Evolutionary conservation across 2,113 vertebrate genomes (phyloP).

Genomic region (Epinephelus lanceolatus): DNA sequence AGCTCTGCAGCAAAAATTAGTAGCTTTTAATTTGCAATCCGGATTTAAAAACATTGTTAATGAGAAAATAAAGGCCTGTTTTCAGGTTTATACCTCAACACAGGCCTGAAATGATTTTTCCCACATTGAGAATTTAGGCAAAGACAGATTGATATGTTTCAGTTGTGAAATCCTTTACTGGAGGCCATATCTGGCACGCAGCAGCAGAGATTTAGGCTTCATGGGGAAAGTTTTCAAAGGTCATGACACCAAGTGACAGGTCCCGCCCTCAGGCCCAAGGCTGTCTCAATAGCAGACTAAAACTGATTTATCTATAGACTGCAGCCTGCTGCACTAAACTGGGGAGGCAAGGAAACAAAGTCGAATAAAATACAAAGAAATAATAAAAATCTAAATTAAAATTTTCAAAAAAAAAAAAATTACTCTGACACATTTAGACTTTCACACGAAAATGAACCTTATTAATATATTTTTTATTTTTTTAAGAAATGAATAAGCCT

Average conservation of each 20-base stretch:
- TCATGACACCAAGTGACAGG: constrained; percentile 86
- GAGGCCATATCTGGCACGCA: constrained; percentile 9
- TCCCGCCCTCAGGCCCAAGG: constrained; percentile 83
- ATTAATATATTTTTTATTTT: not conserved
- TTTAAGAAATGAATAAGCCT: not conserved
- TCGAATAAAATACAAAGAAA: not conserved
- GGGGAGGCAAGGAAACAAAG: not conserved
- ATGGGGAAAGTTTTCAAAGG: constrained; percentile 81
- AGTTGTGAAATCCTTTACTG: constrained; percentile 5
- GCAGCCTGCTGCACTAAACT: not conserved
- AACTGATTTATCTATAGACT: constrained; percentile 68
- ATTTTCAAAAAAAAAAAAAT: not conserved
- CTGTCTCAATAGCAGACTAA: constrained; percentile 84
- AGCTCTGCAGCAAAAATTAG: not conserved
- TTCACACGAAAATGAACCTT: not conserved
- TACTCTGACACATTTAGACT: not conserved
- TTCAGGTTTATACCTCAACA: not conserved
- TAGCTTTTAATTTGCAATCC: no score
- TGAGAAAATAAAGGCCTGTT: not conserved
- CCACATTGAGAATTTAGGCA: not conserved
- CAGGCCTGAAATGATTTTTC: not conserved
- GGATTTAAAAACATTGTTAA: not conserved
- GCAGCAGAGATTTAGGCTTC: constrained; percentile 59
- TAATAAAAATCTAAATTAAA: not conserved
- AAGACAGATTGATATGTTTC: not conserved